phyloP scores from a whole-genome alignment of 1,140 invertebrate species.

The Rhagoletis zephyria region DNA sequence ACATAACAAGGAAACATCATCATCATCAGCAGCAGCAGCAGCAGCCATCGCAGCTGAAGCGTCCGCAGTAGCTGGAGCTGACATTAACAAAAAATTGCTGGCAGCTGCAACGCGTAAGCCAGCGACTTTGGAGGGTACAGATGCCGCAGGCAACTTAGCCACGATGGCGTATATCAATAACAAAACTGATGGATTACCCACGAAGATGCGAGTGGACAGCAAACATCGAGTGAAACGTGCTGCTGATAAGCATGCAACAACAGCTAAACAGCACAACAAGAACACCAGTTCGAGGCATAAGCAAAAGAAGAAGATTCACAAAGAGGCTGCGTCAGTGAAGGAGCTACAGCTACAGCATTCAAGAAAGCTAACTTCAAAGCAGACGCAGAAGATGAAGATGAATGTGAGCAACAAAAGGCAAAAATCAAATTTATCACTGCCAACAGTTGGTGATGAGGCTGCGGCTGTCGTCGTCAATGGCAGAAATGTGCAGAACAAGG shows the following conservation, averaged over 20 bases:
- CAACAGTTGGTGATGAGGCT: constrained; percentile 57
- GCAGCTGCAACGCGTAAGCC: constrained; percentile 37
- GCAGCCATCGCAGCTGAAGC: constrained; percentile 53
- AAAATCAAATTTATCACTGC: constrained; percentile 73
- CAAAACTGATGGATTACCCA: constrained; percentile 70
- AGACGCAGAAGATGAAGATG: constrained; percentile 44
- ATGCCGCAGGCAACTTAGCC: not conserved
- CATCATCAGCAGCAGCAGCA: constrained; percentile 56
- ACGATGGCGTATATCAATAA: constrained; percentile 64
- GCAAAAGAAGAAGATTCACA: constrained; percentile 49
- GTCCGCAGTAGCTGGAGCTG: constrained; percentile 34
- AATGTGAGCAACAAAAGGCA: constrained; percentile 56
- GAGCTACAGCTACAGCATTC: constrained; percentile 29
- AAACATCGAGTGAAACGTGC: constrained; percentile 62
- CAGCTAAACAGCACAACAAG: constrained; percentile 50
- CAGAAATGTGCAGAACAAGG: constrained; percentile 56
- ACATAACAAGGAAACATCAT: constrained; percentile 34
- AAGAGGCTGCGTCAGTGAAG: not conserved
- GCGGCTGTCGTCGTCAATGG: constrained; percentile 27
- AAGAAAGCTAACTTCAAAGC: constrained; percentile 51
- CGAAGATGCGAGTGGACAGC: constrained; percentile 61
- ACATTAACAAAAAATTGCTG: constrained; percentile 51
- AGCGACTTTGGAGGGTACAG: not conserved
- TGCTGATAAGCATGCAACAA: constrained; percentile 55
- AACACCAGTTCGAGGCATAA: constrained; percentile 40